These are phyloP conservation scores for Selene dorsalis DNA, from an alignment of 2,797 vertebrate species.

Conservation along the genomic window DNA sequence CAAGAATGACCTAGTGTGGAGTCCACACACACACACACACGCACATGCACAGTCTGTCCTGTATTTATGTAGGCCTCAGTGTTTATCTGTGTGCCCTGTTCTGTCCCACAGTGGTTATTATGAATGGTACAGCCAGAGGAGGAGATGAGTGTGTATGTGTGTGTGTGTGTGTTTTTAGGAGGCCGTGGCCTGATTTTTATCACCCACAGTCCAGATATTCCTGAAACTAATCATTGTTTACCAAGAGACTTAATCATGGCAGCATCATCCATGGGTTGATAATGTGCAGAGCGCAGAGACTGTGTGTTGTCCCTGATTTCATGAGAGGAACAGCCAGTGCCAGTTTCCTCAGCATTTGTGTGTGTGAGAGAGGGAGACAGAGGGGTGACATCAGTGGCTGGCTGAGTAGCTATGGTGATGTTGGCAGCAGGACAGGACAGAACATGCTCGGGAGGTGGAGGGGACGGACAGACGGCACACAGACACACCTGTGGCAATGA, in stretches of 20 bases:
- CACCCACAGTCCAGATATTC: slow-evolving; percentile 37
- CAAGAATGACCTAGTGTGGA: slow-evolving; percentile 53
- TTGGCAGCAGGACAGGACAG: slow-evolving; percentile 63
- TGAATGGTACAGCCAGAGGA: slow-evolving; percentile 40
- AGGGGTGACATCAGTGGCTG: slow-evolving; percentile 57
- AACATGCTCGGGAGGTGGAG: slow-evolving; percentile 48
- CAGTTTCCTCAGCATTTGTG: slow-evolving; percentile 27
- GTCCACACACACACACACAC: background rate
- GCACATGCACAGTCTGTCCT: slow-evolving; percentile 20
- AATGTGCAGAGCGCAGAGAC: slow-evolving; percentile 23
- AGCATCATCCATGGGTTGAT: slow-evolving; percentile 36
- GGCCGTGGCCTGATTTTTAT: slow-evolving; percentile 39
- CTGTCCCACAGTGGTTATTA: slow-evolving; percentile 37
- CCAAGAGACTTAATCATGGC: slow-evolving; percentile 24
- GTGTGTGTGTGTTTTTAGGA: slow-evolving; percentile 27
- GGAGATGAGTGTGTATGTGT: slow-evolving; percentile 16
- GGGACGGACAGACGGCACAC: slow-evolving; percentile 36
- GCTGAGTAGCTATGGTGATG: slow-evolving; percentile 62
- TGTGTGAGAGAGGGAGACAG: background rate
- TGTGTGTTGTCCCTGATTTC: slow-evolving; percentile 50
- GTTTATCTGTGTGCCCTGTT: slow-evolving; percentile 53
- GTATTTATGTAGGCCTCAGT: slow-evolving; percentile 53
- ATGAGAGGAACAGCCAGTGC: slow-evolving; percentile 47
- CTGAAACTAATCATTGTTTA: slow-evolving; percentile 51
- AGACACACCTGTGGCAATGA: slow-evolving; percentile 48